Evolutionary conservation across 53 echinoderm and acorn worm genomes (phyloP), one percentile per base, ranked within the genome.

Genomic region (Arbacia lixula): DNA sequence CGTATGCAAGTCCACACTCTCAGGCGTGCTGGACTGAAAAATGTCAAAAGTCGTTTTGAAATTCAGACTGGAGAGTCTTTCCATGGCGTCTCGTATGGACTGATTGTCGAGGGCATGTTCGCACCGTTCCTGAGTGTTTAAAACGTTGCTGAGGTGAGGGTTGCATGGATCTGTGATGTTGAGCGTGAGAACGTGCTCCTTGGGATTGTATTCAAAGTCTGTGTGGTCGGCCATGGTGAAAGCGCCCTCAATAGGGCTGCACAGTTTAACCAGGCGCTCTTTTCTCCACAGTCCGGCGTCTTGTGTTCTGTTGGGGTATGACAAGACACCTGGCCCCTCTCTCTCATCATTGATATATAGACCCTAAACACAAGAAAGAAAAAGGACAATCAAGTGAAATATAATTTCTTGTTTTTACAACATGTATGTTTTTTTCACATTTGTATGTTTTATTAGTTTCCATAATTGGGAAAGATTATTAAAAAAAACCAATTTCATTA

Each of bases 201-300:
- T 56, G 6, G 90, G 86, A 60, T 92, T 63, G 86, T 92, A 98
- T 61, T 94, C 94, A 88, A 90, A 90, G 56, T 98, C 90, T 6
- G 88, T 60, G 57, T 97, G 89, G 32, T 87, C 88, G 0, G 85
- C 58, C 88, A 98, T 94, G 60, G 90, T 90, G 64, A 94, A 94
- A 55, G 86, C 90, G 10, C 86, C 89, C 60, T 90, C 92, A 57
- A 92, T 84, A 4, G 72, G 68, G 30, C 72, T 82, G 56, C 90
- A 92, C 8, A 94, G 90, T 82, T 94, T 98, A 33, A 98, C 85
- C 34, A 98, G 82, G 39, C 90, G 50, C 58, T 94, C 94, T 58
- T 89, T 91, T 76, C 92, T 76, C 98, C 94, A 98, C 29, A 98
- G 73, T 19, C 98, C 98, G 4, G 94, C 88, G 51, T 98, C 98